phyloP scores from a whole-genome alignment of 2,113 vertebrate genomes.

The Psephotus haematonotus region DNA sequence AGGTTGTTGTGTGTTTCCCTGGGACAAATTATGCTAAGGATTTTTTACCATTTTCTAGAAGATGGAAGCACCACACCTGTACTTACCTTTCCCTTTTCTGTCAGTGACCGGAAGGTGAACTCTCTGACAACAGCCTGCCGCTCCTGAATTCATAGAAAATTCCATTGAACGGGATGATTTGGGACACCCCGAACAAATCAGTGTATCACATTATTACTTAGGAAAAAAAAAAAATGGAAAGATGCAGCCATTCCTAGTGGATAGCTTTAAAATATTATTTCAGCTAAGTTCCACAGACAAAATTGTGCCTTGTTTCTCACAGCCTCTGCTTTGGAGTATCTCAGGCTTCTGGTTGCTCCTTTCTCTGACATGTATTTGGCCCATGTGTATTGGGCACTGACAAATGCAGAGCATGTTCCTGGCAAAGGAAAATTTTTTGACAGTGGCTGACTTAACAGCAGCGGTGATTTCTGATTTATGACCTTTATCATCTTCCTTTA shows the following conservation, averaged over 20 bases:
- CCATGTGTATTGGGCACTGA: background rate
- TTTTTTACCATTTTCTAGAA: background rate
- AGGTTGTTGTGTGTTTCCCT: background rate
- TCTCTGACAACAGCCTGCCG: background rate
- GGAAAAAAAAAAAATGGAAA: background rate
- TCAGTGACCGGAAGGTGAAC: background rate
- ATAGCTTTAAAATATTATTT: background rate
- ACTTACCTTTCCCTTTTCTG: background rate
- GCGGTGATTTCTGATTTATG: background rate
- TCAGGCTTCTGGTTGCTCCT: background rate
- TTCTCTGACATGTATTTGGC: background rate
- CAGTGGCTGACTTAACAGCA: background rate
- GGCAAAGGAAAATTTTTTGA: background rate
- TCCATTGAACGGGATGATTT: background rate
- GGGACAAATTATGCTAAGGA: background rate
- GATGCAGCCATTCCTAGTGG: background rate
- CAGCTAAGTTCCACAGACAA: background rate
- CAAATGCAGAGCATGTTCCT: background rate
- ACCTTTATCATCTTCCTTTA: background rate
- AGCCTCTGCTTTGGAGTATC: background rate
- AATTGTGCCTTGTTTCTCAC: background rate
- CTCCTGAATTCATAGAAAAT: background rate
- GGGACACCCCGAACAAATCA: background rate
- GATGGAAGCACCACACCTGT: background rate
- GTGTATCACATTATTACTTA: background rate